Percentiles rank a stretch among this genome's conserved stretches.
Evolutionary conservation across 2,888 invertebrate genomes (phyloP).

Genomic region (Orchestes rusci): DNA sequence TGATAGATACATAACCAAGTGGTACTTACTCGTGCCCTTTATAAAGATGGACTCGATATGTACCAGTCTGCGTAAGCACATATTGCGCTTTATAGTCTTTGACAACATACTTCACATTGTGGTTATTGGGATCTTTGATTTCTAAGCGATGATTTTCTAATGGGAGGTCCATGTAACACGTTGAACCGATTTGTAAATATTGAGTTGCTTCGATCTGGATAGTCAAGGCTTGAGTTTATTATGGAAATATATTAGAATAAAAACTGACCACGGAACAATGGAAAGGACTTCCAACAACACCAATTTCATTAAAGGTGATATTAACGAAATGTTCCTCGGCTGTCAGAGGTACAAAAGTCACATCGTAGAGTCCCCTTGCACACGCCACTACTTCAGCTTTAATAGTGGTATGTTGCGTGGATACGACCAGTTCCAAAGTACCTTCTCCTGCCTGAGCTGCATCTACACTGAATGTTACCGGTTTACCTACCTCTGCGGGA

Average conservation of each 20-base stretch:
- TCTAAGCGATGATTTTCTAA: constrained; percentile 58
- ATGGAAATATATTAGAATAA: not conserved
- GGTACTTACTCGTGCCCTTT: constrained; percentile 31
- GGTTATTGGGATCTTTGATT: constrained; percentile 59
- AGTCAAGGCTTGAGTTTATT: not conserved
- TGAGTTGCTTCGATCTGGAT: constrained; percentile 54
- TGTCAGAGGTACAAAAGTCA: constrained; percentile 87
- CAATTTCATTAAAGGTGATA: constrained; percentile 89
- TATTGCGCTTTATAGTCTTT: constrained; percentile 43
- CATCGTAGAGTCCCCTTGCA: constrained; percentile 85
- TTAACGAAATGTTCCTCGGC: constrained; percentile 85
- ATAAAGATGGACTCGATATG: constrained; percentile 34
- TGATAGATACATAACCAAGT: not conserved
- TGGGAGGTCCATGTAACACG: constrained; percentile 52
- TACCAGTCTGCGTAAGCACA: constrained; percentile 54
- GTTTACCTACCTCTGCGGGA: constrained; percentile 66
- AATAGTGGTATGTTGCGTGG: constrained; percentile 81
- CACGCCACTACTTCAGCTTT: constrained; percentile 79
- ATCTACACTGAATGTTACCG: constrained; percentile 89
- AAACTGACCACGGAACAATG: constrained; percentile 54
- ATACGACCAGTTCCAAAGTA: constrained; percentile 84
- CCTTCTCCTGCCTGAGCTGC: constrained; percentile 94
- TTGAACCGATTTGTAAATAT: constrained; percentile 60
- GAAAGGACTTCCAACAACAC: constrained; percentile 86
- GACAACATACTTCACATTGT: constrained; percentile 42